A percentile compares a stretch with the other conserved stretches of the same genome.
Evolutionary conservation across 2,888 invertebrate species (phyloP).

Genomic region (Stenolophus ochropezus): DNA sequence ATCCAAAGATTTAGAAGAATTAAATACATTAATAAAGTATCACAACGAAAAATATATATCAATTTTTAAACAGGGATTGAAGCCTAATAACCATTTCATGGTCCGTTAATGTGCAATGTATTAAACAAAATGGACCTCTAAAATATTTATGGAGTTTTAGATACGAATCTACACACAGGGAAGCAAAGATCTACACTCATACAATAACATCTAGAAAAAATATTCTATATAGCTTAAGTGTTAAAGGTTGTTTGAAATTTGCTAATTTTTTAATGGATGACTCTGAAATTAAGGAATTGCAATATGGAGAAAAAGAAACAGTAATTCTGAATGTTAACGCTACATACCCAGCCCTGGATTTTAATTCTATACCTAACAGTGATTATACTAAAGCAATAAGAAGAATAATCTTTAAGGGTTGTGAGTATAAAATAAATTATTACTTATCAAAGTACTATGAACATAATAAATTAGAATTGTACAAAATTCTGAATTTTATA

Average conservation of each 20-base stretch:
- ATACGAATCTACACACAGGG: constrained; percentile 43
- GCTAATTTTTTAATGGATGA: not conserved
- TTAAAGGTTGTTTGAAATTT: not conserved
- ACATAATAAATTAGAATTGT: too few species aligned
- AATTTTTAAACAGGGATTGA: not conserved
- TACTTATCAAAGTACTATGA: too few species aligned
- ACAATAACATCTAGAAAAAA: constrained; percentile 21
- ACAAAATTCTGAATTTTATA: too few species aligned
- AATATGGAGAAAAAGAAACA: not conserved
- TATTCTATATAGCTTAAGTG: not conserved
- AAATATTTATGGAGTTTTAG: constrained; percentile 12
- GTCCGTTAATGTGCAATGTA: constrained; percentile 16
- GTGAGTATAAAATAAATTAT: too few species aligned
- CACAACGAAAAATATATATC: not conserved
- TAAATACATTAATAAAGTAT: too few species aligned
- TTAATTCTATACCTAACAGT: too few species aligned
- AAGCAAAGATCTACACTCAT: constrained; percentile 14
- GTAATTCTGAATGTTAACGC: too few species aligned
- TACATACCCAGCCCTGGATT: too few species aligned
- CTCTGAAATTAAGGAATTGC: not conserved
- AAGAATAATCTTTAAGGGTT: too few species aligned
- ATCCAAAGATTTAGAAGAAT: not conserved
- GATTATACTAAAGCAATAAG: too few species aligned
- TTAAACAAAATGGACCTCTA: constrained; percentile 16
- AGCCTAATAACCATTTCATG: constrained; percentile 44